A percentile compares a stretch with the other conserved stretches of the same genome.
phyloP scores from a whole-genome alignment of 2,113 vertebrate genomes.

The Plectropomus leopardus region DNA sequence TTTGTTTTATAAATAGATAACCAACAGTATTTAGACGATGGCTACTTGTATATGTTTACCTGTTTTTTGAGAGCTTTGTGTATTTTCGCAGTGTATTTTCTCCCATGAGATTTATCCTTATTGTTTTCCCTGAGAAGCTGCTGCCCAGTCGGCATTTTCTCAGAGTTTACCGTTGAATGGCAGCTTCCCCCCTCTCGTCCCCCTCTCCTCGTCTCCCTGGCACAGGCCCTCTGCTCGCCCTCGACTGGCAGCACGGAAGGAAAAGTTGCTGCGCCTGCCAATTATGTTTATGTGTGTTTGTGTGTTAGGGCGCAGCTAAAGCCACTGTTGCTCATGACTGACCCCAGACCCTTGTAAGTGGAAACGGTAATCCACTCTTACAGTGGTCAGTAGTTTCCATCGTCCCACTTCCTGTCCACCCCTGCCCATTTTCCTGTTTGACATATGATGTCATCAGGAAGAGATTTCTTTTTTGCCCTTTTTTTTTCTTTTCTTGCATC shows the following conservation, averaged over 20 bases:
- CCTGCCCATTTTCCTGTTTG: constrained; percentile 75
- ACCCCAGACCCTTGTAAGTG: constrained; percentile 28
- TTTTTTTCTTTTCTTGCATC: constrained; percentile 26
- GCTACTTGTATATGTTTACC: not conserved
- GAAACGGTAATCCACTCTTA: constrained; percentile 30
- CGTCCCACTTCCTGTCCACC: constrained; percentile 69
- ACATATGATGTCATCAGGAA: constrained; percentile 77
- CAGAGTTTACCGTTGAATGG: constrained; percentile 29
- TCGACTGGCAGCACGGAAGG: constrained; percentile 52
- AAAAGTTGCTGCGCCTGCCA: constrained; percentile 45
- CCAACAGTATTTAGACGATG: not conserved
- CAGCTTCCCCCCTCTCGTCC: not conserved
- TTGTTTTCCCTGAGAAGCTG: not conserved
- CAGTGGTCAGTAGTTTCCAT: constrained; percentile 56
- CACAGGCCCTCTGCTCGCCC: constrained; percentile 17
- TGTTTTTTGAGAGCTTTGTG: not conserved
- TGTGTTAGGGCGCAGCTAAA: constrained; percentile 15
- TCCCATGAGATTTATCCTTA: constrained; percentile 1
- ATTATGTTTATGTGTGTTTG: not conserved
- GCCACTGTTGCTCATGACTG: constrained; percentile 25
- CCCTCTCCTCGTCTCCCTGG: constrained; percentile 8
- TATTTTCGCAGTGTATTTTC: not conserved
- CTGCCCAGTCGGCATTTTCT: constrained; percentile 15
- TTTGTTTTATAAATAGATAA: constrained; percentile 38
- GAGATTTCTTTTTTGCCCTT: constrained; percentile 35